Percentiles rank a stretch among this genome's conserved stretches.
Evolutionary conservation across 1,140 invertebrate species (phyloP).

Genomic region (Adelges cooleyi): DNA sequence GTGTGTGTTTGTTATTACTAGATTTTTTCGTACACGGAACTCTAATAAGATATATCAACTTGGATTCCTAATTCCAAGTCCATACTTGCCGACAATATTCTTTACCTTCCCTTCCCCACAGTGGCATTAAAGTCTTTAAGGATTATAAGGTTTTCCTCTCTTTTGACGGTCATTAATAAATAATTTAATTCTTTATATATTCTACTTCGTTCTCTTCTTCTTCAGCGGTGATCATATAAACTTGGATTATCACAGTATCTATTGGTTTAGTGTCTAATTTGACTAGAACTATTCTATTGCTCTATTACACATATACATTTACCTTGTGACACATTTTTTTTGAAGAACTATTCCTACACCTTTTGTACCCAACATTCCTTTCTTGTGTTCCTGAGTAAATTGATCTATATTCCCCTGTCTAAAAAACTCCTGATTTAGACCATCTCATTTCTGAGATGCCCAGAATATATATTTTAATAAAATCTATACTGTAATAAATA

Average conservation of each 20-base stretch:
- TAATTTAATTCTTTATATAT: constrained; percentile 32
- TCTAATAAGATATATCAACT: constrained; percentile 35
- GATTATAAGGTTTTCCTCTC: constrained; percentile 31
- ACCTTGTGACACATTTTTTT: neutral
- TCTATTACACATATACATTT: neutral
- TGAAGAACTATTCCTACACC: constrained; percentile 30
- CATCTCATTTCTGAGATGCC: constrained; percentile 31
- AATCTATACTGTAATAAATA: no score
- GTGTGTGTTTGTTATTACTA: constrained; percentile 35
- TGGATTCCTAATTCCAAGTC: constrained; percentile 35
- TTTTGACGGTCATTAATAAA: constrained; percentile 22
- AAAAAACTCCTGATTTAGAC: constrained; percentile 3
- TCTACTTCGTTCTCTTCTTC: constrained; percentile 33
- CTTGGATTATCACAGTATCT: constrained; percentile 35
- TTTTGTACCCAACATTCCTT: constrained; percentile 21
- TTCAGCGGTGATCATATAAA: constrained; percentile 35
- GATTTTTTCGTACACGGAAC: constrained; percentile 35
- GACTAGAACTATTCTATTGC: constrained; percentile 30
- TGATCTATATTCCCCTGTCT: constrained; percentile 6
- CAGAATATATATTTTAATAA: constrained; percentile 31
- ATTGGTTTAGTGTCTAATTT: constrained; percentile 28
- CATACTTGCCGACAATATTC: constrained; percentile 30
- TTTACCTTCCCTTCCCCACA: constrained; percentile 30
- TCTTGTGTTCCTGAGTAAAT: neutral
- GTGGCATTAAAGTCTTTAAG: constrained; percentile 36